Percentiles rank a stretch among this genome's conserved stretches.
phyloP scores from a whole-genome alignment of 2,113 vertebrate genomes.

The Entelurus aequoreus region DNA sequence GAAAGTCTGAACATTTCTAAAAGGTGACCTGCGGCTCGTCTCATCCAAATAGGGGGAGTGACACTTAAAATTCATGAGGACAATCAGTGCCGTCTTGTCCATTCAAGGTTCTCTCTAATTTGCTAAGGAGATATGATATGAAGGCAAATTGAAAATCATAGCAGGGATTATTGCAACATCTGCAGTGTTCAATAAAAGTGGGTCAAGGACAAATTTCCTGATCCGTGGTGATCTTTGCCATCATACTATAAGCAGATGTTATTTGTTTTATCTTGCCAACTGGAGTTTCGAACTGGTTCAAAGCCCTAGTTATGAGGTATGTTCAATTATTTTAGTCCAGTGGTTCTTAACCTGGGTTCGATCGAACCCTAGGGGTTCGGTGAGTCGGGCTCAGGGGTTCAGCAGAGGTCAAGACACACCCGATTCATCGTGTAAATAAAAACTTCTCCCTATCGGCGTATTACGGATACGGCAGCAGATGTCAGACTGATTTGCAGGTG shows the following conservation, averaged over 20 bases:
- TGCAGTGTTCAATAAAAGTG: conserved; percentile 45
- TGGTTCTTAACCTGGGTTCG: too few relatives aligned
- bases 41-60: conserved; percentile 44
- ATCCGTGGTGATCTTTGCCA: conserved; percentile 3
- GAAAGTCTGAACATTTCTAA: conserved; percentile 37
- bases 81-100: conserved; percentile 40
- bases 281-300: conserved; percentile 18
- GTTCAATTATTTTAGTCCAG: too few relatives aligned
- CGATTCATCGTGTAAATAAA: too few relatives aligned
- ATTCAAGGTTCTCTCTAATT: conserved; percentile 40
- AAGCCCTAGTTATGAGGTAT: background rate
- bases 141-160: conserved; percentile 64
- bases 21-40: conserved; percentile 62
- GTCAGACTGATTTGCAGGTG: too few relatives aligned
- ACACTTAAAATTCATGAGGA: conserved; percentile 56
- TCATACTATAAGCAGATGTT: conserved; percentile 2
- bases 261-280: background rate
- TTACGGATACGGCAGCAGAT: too few relatives aligned
- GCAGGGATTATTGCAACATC: conserved; percentile 53
- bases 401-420: too few relatives aligned
- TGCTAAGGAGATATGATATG: conserved; percentile 45
- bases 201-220: conserved; percentile 52
- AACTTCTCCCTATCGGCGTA: too few relatives aligned
- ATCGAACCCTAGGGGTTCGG: too few relatives aligned
- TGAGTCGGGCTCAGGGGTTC: too few relatives aligned